Evolutionary conservation across 2,113 vertebrate species (phyloP).

Genomic region (Edolisoma coerulescens): DNA sequence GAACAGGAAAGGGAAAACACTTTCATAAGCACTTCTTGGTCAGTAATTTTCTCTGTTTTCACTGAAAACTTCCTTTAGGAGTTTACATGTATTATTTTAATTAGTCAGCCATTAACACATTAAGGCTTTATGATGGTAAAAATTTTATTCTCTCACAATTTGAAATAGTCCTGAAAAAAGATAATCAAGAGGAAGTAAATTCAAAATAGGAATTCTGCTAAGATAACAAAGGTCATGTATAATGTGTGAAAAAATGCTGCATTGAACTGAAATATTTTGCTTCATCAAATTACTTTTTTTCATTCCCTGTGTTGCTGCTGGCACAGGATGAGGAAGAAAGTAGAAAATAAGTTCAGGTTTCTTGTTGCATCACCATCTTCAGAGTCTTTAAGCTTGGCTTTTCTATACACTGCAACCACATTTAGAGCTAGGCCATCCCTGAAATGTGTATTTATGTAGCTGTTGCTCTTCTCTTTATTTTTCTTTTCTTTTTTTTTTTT

Average conservation of each 20-base stretch:
- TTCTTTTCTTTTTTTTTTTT: too few species aligned
- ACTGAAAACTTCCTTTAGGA: not conserved
- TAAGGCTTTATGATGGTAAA: not conserved
- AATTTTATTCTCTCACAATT: not conserved
- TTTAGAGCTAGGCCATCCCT: not conserved
- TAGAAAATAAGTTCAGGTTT: not conserved
- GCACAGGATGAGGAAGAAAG: not conserved
- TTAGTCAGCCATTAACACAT: not conserved
- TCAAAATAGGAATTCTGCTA: not conserved
- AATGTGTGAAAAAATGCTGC: not conserved
- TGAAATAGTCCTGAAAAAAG: not conserved
- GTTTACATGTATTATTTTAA: not conserved
- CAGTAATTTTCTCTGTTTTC: not conserved
- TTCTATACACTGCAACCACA: not conserved
- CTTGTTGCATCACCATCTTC: not conserved
- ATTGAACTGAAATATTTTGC: not conserved
- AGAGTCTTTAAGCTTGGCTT: not conserved
- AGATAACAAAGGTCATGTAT: too few species aligned
- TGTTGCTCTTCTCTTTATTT: too few species aligned
- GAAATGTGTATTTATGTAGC: not conserved
- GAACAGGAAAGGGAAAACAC: not conserved
- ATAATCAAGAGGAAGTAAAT: not conserved
- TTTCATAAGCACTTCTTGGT: not conserved
- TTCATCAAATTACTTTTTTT: not conserved
- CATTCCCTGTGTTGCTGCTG: not conserved